Base-by-base conservation (phyloP, 2,797 vertebrate species). In the Sebastes oblongus region DNA sequence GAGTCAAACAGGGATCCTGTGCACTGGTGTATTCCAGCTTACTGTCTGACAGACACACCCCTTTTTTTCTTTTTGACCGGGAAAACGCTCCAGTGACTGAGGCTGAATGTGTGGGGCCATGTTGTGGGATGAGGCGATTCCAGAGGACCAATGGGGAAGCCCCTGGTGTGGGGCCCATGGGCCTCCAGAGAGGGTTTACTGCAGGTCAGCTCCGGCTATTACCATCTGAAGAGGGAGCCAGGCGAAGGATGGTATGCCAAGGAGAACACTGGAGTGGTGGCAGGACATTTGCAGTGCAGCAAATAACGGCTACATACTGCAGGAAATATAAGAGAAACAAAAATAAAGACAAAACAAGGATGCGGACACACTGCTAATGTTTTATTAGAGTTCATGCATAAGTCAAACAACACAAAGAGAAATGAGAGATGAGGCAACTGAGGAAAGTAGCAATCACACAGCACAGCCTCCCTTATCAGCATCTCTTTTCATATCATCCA, bases 311-410 rank as follows among this genome's bases (percentile, higher is more conserved):
- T 50, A 32, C 54, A 10, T 18, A n/a, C 16, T 12, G 18, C 39
- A 72, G 8, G 10, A 30, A 27, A 30, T 2, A 25, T 2, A 29
- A 46, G 16, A 46, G 42, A 46, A 46, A 39, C 0, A 20, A 3
- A 59, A 61, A 77, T 30, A 54, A 74, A 78, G 16, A 85, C 16
- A 56, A 32, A 62, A 54, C 69, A 27, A 24, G 55, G 50, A 12
- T 24, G 85, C 78, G 66, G 84, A 82, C 94, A 89, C 92, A 92
- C 92, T 91, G 91, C 92, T 89, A 92, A 92, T 90, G 91, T 90
- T 94, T 96, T 96, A 96, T 98, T 97, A 95, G 95, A 96, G 87
- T 93, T 95, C 95, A 96, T 96, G 96, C 96, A 95, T 58, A 91
- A 94, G 91, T 94, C 91, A 94, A 95, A 94, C 90, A 93, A 92